Conservation (phyloP, 1,140 invertebrate species). For the Apis florea region DNA sequence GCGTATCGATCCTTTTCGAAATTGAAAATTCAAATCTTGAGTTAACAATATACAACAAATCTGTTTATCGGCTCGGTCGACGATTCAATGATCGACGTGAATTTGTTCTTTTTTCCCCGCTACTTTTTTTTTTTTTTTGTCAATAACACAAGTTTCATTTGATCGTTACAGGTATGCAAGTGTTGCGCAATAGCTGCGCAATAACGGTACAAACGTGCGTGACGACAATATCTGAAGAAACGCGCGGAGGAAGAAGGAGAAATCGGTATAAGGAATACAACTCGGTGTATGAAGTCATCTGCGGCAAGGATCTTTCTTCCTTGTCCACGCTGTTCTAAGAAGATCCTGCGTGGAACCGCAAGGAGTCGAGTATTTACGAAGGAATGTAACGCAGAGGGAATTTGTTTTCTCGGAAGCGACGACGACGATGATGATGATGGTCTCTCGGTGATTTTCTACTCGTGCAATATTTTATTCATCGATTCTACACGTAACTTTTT, state of each 20-base stretch:
- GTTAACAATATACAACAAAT: no score
- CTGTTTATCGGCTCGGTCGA: no score
- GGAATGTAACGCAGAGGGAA: slow-evolving; percentile 22
- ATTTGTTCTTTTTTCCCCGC: no score
- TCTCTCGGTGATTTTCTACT: slow-evolving; percentile 4
- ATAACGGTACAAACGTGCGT: slow-evolving; percentile 38
- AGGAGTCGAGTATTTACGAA: not conserved
- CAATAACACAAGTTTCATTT: not conserved
- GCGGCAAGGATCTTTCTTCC: not conserved
- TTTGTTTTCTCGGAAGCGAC: slow-evolving; percentile 32
- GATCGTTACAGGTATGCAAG: not conserved
- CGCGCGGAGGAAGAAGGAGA: not conserved
- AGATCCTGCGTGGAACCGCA: slow-evolving; percentile 10
- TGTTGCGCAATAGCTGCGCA: slow-evolving; percentile 3
- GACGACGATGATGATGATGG: no score
- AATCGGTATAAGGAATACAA: slow-evolving; percentile 14
- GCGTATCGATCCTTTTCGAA: no score
- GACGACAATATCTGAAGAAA: slow-evolving; percentile 23
- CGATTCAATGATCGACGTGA: no score
- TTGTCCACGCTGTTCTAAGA: not conserved
- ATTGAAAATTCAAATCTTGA: no score
- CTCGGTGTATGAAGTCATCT: slow-evolving; percentile 4
- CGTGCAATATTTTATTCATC: no score
- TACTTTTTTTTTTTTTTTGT: not conserved
- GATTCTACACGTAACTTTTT: not conserved